Evolutionary conservation across 1,140 invertebrate genomes (phyloP), one percentile per base, ranked within the genome.

Genomic region (Reticulitermes speratus): DNA sequence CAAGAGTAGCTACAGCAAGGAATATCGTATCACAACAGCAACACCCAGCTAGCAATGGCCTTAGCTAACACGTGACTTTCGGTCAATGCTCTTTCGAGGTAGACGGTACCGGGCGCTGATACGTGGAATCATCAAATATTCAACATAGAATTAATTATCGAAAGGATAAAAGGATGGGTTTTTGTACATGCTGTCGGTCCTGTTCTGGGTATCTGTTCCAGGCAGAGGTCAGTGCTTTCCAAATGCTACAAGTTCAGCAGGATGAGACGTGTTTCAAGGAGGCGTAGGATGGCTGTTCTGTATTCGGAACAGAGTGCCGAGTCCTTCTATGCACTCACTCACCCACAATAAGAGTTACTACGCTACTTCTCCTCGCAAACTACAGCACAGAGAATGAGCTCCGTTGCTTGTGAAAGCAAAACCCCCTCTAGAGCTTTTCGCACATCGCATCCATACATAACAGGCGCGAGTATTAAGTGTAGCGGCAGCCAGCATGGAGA

Each of bases 371-470:
- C 25, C 65, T 25, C n/a, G 8, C 65, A 75, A 75, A 75, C 65
- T 75, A 30, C 65, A 75, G 65, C n/a, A 30, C n/a, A 75, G 65
- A 25, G 65, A 75, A 75, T 75, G 65, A 75, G 65, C 25, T 75
- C 25, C 25, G 65, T 75, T 75, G 65, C n/a, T 30, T 75, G 65
- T 75, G 65, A 75, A 75, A 75, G 65, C 65, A 75, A 75, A 75
- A 75, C 65, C 65, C 65, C 65, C 65, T 75, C 65, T 30, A 75
- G 65, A 75, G 65, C 65, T 75, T 75, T 75, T 30, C 65, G n/a
- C 65, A 75, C 65, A 75, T n/a, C 65, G 65, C 65, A 30, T 75
- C 65, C n/a, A 75, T 75, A 75, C 65, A 75, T 75, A 75, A 30
- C 25, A 75, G 65, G 65, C 65, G 25, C n/a, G n/a, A 75, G 65